Evolutionary conservation across 2,797 vertebrate species (phyloP), one percentile per base, ranked within the genome.

Genomic region (Coccyzus lansbergi): DNA sequence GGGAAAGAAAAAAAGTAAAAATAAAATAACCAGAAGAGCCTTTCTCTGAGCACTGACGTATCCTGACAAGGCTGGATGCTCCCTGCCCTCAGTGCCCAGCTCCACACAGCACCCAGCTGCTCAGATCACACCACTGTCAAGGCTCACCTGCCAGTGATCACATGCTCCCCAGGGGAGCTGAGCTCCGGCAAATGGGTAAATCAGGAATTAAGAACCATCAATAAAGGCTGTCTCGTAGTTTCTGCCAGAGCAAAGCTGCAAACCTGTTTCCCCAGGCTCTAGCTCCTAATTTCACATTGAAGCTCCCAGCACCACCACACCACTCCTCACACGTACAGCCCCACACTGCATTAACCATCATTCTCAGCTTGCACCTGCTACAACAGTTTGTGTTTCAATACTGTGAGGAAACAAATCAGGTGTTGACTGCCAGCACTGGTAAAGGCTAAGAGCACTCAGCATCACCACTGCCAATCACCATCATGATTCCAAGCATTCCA

Each of bases 111-210:
- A 2, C n/a, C 51, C 1, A 4, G 19, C 15, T 0, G 0, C 58
- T 31, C 33, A 11, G 10, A 42, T 5, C 6, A 20, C 28, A 17
- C 69, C 8, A 2, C 44, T 52, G 40, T 59, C 49, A 12, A 42
- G 28, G 48, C 26, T 77, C 6, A 0, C 24, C 31, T 9, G 4
- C 21, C 77, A 68, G 81, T 5, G 2, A 67, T 33, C 42, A 65
- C 26, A 1, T 0, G 0, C 13, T 69, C 6, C 40, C 33, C 1
- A 1, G 11, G 40, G 34, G n/a, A 67, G 40, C 53, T 51, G 62
- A 36, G 52, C 68, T 69, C 34, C 3, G 3, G 56, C 46, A 9
- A 90, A 65, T 0, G 4, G 28, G 15, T 40, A 78, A 64, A 80
- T 44, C 46, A 1, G 15, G 62, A 51, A 48, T 29, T 33, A 51